Base-by-base conservation (phyloP, 2,797 vertebrate species). In the Leptatherina wallacei region DNA sequence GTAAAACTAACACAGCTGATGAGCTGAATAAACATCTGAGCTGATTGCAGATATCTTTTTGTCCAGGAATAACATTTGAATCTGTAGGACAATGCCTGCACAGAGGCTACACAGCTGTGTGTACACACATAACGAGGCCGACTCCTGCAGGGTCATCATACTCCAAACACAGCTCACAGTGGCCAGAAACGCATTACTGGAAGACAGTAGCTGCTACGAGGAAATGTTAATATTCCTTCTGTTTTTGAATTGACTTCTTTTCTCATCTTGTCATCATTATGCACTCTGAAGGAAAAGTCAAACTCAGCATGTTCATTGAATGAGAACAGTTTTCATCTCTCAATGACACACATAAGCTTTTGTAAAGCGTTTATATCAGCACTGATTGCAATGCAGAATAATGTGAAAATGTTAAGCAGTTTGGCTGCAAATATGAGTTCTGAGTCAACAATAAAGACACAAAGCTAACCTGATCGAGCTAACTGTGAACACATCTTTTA, bases 101-200 rank as follows among this genome's bases (percentile, higher is more conserved):
- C 84, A 83, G 82, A 81, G 82, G 88, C 83, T 77, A 67, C 85
- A 79, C 88, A 92, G 88, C 84, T 92, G 88, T 90, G 83, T 86
- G 86, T 81, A 87, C 81, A 88, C 57, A 71, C 64, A 70, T 63
- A 69, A 52, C 13, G 7, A 78, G 71, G 63, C 69, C 69, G 65
- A 60, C 63, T 24, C 18, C 77, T 63, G 4, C 61, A 69, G 85
- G 87, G 88, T 90, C 81, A 88, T 74, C 83, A 44, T n/a, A 71
- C 65, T 81, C 73, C 75, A 85, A 90, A 88, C 82, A 85, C 58
- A 62, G 71, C 71, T 63, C 27, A 51, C 62, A 75, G 58, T 64
- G 54, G 62, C 70, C 80, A 85, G 69, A 73, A 74, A 84, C 63
- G 56, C 75, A 67, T 73, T 83, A 57, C 24, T 87, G 86, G 81